Percentiles rank a stretch among this genome's conserved stretches.
phyloP scores from a whole-genome alignment of 1,140 invertebrate species.

The Melitaea cinxia region DNA sequence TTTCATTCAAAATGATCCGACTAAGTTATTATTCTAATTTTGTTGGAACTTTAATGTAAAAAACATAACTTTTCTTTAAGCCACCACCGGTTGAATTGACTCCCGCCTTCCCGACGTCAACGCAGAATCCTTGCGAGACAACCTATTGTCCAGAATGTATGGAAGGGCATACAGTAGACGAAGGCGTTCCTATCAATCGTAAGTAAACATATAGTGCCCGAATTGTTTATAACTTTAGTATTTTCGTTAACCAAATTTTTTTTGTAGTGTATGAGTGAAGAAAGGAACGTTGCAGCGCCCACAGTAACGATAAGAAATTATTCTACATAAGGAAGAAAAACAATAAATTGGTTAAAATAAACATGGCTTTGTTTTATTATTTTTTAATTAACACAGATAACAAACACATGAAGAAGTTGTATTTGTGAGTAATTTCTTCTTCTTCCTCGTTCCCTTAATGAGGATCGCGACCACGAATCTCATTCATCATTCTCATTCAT shows the following conservation, averaged over 20 bases:
- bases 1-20: no score
- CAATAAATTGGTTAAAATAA: no score
- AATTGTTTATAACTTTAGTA: slow-evolving; percentile 11
- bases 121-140: slow-evolving; percentile 68
- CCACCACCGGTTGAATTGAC: slow-evolving; percentile 66
- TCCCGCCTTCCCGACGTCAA: slow-evolving; percentile 60
- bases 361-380: no score
- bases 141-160: slow-evolving; percentile 68
- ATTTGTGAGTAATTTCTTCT: no score
- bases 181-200: slow-evolving; percentile 55
- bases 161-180: slow-evolving; percentile 54
- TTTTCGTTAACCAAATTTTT: background rate
- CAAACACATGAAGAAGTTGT: no score
- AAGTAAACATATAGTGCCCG: slow-evolving; percentile 24
- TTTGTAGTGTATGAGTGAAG: slow-evolving; percentile 4
- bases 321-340: no score
- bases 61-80: slow-evolving; percentile 31
- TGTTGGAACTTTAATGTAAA: background rate
- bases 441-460: no score
- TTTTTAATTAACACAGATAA: no score
- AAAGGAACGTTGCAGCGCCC: no score
- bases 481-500: no score
- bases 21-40: background rate
- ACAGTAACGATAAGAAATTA: no score
- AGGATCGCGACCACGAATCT: no score